These are phyloP conservation scores for Piliocolobus tephrosceles DNA, from an alignment of 2,113 vertebrate species.

Conservation along the genomic window DNA sequence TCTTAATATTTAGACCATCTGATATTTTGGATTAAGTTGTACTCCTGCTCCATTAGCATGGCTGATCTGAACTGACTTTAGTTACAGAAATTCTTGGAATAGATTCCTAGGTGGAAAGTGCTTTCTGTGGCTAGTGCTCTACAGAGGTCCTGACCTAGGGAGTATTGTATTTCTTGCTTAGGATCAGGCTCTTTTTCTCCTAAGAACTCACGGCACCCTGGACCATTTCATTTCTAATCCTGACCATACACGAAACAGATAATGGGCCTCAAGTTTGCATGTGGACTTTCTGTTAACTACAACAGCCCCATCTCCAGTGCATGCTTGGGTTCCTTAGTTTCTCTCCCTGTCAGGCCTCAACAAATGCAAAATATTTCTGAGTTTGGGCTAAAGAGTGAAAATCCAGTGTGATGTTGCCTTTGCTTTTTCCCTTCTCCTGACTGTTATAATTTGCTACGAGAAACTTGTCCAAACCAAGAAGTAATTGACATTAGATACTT, in stretches of 20 bases:
- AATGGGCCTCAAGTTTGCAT: not conserved
- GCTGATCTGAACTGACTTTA: not conserved
- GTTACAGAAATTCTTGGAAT: not conserved
- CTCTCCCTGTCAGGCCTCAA: not conserved
- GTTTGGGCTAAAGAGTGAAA: slow-evolving; percentile 9
- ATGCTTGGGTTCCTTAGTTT: not conserved
- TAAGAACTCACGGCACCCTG: not conserved
- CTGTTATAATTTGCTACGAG: not conserved
- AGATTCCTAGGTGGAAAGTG: not conserved
- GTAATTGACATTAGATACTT: not conserved
- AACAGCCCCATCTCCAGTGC: not conserved
- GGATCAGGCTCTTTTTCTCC: not conserved
- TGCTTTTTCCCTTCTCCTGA: not conserved
- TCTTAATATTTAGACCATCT: not conserved
- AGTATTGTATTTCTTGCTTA: not conserved
- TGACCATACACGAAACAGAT: not conserved
- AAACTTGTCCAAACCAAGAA: not conserved
- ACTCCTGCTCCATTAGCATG: not conserved
- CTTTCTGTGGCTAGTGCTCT: not conserved
- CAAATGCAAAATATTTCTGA: slow-evolving; percentile 23
- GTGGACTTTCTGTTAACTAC: not conserved
- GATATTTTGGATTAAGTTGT: not conserved
- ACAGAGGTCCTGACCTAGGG: not conserved
- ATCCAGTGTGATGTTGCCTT: not conserved
- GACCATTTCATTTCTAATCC: not conserved